Evolutionary conservation across 2,797 vertebrate species (phyloP).

Genomic region (Sphenodon punctatus): DNA sequence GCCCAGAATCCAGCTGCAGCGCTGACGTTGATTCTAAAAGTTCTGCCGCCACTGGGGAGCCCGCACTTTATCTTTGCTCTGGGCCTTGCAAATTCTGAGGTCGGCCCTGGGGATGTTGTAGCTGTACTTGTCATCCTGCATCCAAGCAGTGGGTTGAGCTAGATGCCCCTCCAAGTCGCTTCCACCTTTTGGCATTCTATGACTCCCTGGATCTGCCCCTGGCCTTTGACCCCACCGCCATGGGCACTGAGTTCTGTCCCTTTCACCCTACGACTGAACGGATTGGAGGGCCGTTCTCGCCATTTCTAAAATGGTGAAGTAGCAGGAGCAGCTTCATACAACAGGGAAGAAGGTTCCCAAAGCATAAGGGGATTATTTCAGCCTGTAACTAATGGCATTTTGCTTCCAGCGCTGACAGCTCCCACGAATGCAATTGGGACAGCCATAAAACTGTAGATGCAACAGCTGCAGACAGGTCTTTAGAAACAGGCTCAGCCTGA

Average conservation of each 20-base stretch:
- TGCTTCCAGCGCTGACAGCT: not conserved
- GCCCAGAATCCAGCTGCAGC: too few relatives aligned
- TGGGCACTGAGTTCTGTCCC: not conserved
- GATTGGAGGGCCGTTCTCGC: too few relatives aligned
- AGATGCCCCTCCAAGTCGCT: not conserved
- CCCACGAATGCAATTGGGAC: not conserved
- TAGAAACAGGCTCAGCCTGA: not conserved
- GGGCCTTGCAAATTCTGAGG: too few relatives aligned
- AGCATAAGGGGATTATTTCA: not conserved
- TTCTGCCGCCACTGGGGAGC: too few relatives aligned
- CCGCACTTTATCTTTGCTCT: too few relatives aligned
- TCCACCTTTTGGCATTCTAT: too few relatives aligned
- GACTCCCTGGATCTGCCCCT: too few relatives aligned
- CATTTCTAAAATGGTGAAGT: not conserved
- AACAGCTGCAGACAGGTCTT: conserved; percentile 9
- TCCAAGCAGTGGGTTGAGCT: not conserved
- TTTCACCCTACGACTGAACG: too few relatives aligned
- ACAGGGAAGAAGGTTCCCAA: not conserved
- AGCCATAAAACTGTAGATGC: not conserved
- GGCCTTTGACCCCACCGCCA: too few relatives aligned
- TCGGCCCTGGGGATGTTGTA: too few relatives aligned
- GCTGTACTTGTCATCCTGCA: not conserved
- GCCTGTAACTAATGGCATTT: not conserved
- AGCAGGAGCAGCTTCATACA: rapidly evolving
- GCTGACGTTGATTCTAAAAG: too few relatives aligned